Evolutionary conservation across 2,797 vertebrate species (phyloP).

Genomic region (Vireo griseus): DNA sequence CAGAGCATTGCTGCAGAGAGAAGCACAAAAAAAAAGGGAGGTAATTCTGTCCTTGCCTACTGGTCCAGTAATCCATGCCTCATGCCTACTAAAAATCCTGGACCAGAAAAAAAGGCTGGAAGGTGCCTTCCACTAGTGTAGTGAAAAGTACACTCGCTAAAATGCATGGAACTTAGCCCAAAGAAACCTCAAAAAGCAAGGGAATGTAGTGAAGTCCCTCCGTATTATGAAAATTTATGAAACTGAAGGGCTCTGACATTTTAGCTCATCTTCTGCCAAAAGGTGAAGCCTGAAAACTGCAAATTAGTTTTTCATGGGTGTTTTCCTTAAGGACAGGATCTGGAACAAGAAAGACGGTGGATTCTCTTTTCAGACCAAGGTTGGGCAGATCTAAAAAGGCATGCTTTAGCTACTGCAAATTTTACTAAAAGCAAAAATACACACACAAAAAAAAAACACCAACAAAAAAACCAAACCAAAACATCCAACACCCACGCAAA

Average conservation of each 20-base stretch:
- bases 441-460: too few species aligned
- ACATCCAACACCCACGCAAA: background rate
- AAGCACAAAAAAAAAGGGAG: background rate
- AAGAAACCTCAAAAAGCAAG: background rate
- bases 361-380: background rate
- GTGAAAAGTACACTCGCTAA: background rate
- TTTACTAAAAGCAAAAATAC: background rate
- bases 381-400: background rate
- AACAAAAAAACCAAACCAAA: too few species aligned
- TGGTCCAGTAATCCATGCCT: background rate
- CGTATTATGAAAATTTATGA: background rate
- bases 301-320: background rate
- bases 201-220: background rate
- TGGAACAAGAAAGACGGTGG: background rate
- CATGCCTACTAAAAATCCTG: background rate
- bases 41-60: background rate
- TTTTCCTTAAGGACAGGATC: background rate
- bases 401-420: background rate
- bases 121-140: background rate
- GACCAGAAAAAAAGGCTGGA: background rate
- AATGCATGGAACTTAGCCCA: background rate
- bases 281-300: background rate
- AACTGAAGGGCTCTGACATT: background rate
- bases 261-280: background rate
- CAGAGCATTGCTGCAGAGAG: background rate